Percentiles rank a stretch among this genome's conserved stretches.
These are phyloP conservation scores for Diarsia rubi DNA, from an alignment of 2,888 invertebrate genomes.

Conservation along the genomic window DNA sequence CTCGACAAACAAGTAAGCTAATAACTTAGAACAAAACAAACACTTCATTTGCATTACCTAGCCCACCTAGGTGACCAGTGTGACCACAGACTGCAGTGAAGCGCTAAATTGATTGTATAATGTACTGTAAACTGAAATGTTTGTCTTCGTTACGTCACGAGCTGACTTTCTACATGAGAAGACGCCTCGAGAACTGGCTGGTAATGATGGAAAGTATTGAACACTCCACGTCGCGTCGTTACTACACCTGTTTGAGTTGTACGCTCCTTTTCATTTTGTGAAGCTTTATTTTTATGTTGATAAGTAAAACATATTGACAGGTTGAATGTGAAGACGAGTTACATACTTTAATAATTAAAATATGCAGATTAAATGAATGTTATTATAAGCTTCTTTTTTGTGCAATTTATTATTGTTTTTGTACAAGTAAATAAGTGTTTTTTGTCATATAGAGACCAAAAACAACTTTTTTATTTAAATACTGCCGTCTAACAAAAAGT, in stretches of 20 bases:
- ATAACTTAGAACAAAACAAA: conserved; percentile 44
- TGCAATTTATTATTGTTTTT: not conserved
- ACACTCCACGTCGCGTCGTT: conserved; percentile 40
- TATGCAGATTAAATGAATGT: not conserved
- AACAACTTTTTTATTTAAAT: conserved; percentile 1
- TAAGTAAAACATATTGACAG: not conserved
- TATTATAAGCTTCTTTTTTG: not conserved
- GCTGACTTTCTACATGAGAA: conserved; percentile 65
- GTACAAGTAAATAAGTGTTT: not conserved
- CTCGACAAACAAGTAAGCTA: conserved; percentile 10
- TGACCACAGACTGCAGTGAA: conserved; percentile 59
- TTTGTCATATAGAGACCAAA: not conserved
- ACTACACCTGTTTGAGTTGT: conserved; percentile 48
- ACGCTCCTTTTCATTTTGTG: conserved; percentile 30
- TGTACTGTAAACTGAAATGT: conserved; percentile 66
- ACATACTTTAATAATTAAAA: not conserved
- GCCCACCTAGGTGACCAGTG: conserved; percentile 56
- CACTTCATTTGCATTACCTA: conserved; percentile 38
- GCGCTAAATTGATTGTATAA: conserved; percentile 75
- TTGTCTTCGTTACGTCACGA: conserved; percentile 62
- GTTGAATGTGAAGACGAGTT: not conserved
- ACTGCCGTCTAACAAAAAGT: conserved; percentile 6
- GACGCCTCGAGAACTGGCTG: conserved; percentile 58
- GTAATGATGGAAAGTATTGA: conserved; percentile 64
- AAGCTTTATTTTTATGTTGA: conserved; percentile 2